Conservation (phyloP, 1,140 invertebrate species). For the Mya arenaria region DNA sequence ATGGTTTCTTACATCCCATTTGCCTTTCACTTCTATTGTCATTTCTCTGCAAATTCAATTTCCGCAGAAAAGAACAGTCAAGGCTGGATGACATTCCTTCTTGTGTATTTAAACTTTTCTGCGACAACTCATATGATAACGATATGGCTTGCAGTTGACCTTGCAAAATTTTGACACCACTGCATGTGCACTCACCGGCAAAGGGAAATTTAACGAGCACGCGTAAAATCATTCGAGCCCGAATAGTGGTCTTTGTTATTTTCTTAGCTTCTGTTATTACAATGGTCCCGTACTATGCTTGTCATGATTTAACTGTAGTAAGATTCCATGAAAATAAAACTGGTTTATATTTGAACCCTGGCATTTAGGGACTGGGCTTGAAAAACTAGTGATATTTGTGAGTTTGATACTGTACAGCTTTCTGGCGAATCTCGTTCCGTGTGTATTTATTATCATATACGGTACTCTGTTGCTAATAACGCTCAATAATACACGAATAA, state of each 20-base stretch:
- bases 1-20: constrained; percentile 94
- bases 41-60: constrained; percentile 33
- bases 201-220: constrained; percentile 85
- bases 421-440: constrained; percentile 80
- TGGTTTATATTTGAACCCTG: constrained; percentile 59
- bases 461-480: constrained; percentile 79
- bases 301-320: constrained; percentile 57
- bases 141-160: constrained; percentile 94
- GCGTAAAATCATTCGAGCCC: constrained; percentile 83
- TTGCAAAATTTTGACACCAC: constrained; percentile 96
- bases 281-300: constrained; percentile 88
- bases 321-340: constrained; percentile 28
- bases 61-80: constrained; percentile 53
- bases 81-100: constrained; percentile 73
- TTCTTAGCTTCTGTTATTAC: constrained; percentile 88
- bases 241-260: constrained; percentile 87
- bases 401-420: constrained; percentile 75
- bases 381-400: constrained; percentile 60
- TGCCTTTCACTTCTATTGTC: constrained; percentile 84
- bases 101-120: constrained; percentile 85
- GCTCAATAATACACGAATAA: constrained; percentile 69
- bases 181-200: constrained; percentile 88
- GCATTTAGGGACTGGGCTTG: constrained; percentile 49
- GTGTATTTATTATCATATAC: constrained; percentile 80
- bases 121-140: constrained; percentile 94